Evolutionary conservation across 2,888 invertebrate species (phyloP).

Genomic region (Oxycera nigricornis): DNA sequence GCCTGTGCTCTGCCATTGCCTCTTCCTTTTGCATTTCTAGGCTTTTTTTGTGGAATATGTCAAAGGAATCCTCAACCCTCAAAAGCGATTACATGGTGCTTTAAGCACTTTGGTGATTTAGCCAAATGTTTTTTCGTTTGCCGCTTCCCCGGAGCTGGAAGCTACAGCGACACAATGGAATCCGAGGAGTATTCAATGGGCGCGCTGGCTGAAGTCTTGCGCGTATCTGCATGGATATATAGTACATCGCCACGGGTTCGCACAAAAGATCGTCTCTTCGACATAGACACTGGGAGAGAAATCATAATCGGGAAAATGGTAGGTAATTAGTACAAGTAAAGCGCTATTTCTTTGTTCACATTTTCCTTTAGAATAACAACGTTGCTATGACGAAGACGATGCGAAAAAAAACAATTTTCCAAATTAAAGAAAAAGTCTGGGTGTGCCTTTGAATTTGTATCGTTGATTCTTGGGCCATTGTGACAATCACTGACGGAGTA

Average conservation of each 20-base stretch:
- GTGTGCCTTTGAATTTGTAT: too few species aligned
- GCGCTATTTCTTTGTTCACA: too few species aligned
- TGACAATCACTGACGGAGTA: too few species aligned
- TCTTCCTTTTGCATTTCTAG: background rate
- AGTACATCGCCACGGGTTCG: background rate
- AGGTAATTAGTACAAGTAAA: conserved; percentile 30
- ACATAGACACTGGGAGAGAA: background rate
- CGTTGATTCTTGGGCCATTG: too few species aligned
- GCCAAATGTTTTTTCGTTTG: conserved; percentile 30
- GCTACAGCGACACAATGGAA: background rate
- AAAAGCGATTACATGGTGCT: conserved; percentile 39
- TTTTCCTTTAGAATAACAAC: too few species aligned
- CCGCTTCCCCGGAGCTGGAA: background rate
- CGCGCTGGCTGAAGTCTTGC: background rate
- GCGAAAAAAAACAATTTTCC: too few species aligned
- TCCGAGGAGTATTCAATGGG: background rate
- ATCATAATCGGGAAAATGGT: conserved; percentile 16
- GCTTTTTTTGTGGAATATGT: conserved; percentile 14
- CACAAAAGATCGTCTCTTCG: background rate
- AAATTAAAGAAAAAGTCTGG: too few species aligned
- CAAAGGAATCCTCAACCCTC: conserved; percentile 30
- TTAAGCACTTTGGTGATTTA: conserved; percentile 35
- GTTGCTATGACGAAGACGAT: too few species aligned
- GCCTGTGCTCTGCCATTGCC: conserved; percentile 17
- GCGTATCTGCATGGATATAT: background rate